A percentile compares a stretch with the other conserved stretches of the same genome.
Evolutionary conservation across 2,797 vertebrate species (phyloP).

Genomic region (Poecilia gillii): DNA sequence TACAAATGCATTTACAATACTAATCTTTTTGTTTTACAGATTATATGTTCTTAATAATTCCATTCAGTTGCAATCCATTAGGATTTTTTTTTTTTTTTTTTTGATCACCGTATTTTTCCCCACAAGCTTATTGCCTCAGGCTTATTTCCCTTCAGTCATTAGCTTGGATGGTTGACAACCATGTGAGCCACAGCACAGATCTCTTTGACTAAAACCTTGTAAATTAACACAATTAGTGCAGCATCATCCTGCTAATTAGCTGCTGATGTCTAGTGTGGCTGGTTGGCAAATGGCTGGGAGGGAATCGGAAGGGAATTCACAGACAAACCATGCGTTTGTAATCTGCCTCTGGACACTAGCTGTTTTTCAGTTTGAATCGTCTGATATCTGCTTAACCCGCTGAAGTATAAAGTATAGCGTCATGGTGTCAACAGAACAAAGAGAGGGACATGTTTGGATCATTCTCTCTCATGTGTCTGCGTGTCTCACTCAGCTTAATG

Average conservation of each 20-base stretch:
- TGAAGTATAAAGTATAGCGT: constrained; percentile 39
- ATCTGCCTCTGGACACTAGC: constrained; percentile 63
- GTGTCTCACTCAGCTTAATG: constrained; percentile 54
- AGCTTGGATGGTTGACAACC: constrained; percentile 90
- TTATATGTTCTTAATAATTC: background rate
- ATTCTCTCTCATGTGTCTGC: constrained; percentile 39
- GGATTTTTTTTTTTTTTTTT: background rate
- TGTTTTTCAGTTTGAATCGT: constrained; percentile 67
- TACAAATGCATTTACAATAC: background rate
- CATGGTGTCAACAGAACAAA: constrained; percentile 32
- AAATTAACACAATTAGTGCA: constrained; percentile 99
- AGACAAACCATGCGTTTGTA: constrained; percentile 79
- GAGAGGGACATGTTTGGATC: constrained; percentile 20
- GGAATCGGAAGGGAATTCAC: constrained; percentile 87
- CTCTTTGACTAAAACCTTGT: constrained; percentile 99
- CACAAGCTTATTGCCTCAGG: constrained; percentile 35
- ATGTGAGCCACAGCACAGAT: constrained; percentile 90
- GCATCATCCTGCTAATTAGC: constrained; percentile 98
- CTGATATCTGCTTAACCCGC: constrained; percentile 53
- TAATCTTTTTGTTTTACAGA: background rate
- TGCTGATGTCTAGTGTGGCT: constrained; percentile 88
- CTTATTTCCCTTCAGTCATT: constrained; percentile 87
- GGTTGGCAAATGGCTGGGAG: constrained; percentile 89
- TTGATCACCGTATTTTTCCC: constrained; percentile 46
- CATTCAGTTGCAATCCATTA: background rate